Evolutionary conservation across 2,888 invertebrate species (phyloP).

Genomic region (Rotaria sp.): DNA sequence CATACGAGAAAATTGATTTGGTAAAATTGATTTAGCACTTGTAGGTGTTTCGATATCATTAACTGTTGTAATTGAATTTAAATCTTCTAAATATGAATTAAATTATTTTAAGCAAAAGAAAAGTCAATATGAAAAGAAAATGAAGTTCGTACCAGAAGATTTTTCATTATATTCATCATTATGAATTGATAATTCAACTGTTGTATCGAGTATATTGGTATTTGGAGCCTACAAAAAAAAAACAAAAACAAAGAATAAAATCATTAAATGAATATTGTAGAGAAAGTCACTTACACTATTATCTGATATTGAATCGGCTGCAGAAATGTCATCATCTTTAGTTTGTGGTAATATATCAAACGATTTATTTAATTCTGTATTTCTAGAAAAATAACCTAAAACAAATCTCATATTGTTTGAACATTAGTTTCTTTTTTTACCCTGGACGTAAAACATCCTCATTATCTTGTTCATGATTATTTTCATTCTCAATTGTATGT

Average conservation of each 20-base stretch:
- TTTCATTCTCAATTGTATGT: background rate
- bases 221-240: background rate
- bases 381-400: background rate
- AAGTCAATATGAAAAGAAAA: background rate
- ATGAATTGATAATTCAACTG: background rate
- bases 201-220: background rate
- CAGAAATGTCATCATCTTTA: background rate
- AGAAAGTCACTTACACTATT: background rate
- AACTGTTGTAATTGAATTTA: too few species aligned
- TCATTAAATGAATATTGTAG: background rate
- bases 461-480: background rate
- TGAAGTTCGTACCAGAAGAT: background rate
- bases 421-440: background rate
- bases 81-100: background rate
- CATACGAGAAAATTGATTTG: background rate
- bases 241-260: background rate
- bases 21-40: background rate
- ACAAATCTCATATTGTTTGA: background rate
- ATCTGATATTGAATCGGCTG: background rate
- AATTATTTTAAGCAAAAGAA: background rate
- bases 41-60: background rate
- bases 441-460: background rate
- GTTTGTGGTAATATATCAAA: slow-evolving; percentile 14
- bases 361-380: slow-evolving; percentile 6
- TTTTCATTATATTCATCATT: background rate